Base-by-base conservation (phyloP, 2,888 invertebrate genomes). In the Stegana nigrithorax region DNA sequence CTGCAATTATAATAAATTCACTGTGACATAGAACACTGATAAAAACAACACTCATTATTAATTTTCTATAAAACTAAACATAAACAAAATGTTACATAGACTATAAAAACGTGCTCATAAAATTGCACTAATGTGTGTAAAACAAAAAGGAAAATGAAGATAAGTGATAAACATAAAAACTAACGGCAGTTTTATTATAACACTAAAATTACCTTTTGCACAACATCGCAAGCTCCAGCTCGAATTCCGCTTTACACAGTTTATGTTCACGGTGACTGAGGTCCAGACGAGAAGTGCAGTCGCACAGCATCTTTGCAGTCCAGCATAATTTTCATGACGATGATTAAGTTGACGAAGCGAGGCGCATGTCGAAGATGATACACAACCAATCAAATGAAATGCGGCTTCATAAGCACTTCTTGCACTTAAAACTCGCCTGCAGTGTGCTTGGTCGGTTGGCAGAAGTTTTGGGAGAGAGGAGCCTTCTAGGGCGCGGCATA, bases 361-460 rank as follows among this genome's bases (percentile, higher is more conserved):
- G 12, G 17, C 55, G 21, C 55, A 51, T 21, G 23, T 69, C 71
- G 67, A 72, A 70, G 74, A 75, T 78, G 77, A 79, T 77, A 74
- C 79, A 75, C 73, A 77, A 77, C 75, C 75, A 79, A 78, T 79
- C 78, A 79, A 77, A 77, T 75, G 73, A 72, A 77, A 77, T 73
- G 77, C 77, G 73, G 70, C 63, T 63, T 53, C 32, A 64, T 61
- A 50, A 63, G 58, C 59, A 59, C 58, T 32, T 61, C 19, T 21
- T 27, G 29, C 39, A 14, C 10, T 57, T 44, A 29, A n/a, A n/a
- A n/a, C n/a, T n/a, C 26, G 45, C 62, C 67, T 73, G 73, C 76
- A 75, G 74, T 73, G n/a, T 72, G 74, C 74, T 67, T 14, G n/a
- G 21, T 26, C 51, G 25, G 25, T 26, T 51, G n/a, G n/a, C n/a